Base-by-base conservation (phyloP, 2,888 invertebrate species). In the Salpingus planirostris region DNA sequence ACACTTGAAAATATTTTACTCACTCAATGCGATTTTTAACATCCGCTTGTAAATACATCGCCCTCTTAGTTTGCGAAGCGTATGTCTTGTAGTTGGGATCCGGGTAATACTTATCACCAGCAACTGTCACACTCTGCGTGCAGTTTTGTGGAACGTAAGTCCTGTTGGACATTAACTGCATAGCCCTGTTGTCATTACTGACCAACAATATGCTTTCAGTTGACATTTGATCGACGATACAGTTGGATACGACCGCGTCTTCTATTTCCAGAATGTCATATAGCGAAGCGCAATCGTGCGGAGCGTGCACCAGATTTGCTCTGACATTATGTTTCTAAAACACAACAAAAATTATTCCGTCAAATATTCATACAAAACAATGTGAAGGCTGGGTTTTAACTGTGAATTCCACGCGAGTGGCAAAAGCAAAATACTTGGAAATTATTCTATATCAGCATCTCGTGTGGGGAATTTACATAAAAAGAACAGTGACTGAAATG, bases 201-300 rank as follows among this genome's bases (percentile, higher is more conserved):
- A 92, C 82, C 12, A 95, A 68, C 34, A 93, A 65, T 15, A 88
- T 72, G 27, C 70, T 70, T 66, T 95, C 93, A 29, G 89, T 67
- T 25, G 64, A 61, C 6, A 71, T 50, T 54, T 79, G 80, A 68
- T 95, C 93, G 32, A 95, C 83, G 15, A 95, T 70, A 55, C 76
- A 81, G 69, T 95, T 95, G 46, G 78, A 75, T 1, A 92, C 78
- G 8, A 87, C 75, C 0, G 83, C 74, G 66, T 91, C 80, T 2
- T 71, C 62, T 32, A 89, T 76, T 38, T 76, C 74, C 32, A 95
- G 69, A 37, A 80, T 70, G 52, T 88, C 77, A 29, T 86, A 70
- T 8, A 92, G 66, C 34, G 70, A 72, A 0, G 49, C 34, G 53
- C 69, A 70, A 2, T 59, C 58, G 1, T 50, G 35, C 1, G 63